Evolutionary conservation across 2,113 vertebrate species (phyloP).

Genomic region (Carassius carassius): DNA sequence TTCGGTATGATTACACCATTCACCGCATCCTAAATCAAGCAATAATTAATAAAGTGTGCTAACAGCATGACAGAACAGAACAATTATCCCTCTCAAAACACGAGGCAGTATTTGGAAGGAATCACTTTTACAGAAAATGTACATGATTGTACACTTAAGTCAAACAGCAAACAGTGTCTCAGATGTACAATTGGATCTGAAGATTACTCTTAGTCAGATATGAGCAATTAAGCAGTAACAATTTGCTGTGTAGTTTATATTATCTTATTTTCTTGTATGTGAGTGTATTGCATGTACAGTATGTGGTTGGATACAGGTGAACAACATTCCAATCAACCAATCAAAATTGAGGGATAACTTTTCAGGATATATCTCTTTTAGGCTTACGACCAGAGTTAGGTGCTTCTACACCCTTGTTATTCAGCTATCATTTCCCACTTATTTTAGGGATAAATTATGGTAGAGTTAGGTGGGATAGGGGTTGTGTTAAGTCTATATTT

Average conservation of each 20-base stretch:
- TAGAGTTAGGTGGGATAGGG: too few species aligned
- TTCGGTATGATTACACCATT: slow-evolving; percentile 19
- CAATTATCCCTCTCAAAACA: slow-evolving; percentile 29
- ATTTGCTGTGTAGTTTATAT: background rate
- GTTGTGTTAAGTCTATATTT: too few species aligned
- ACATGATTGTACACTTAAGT: slow-evolving; percentile 7
- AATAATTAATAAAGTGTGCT: slow-evolving; percentile 30
- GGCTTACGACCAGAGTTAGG: too few species aligned
- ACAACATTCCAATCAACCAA: too few species aligned
- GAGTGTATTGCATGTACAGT: too few species aligned
- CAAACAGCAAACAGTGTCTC: slow-evolving; percentile 6
- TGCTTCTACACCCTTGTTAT: too few species aligned
- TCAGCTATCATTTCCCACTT: too few species aligned
- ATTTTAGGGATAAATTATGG: too few species aligned
- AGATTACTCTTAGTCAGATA: background rate
- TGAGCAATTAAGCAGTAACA: background rate
- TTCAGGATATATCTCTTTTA: too few species aligned
- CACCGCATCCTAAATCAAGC: slow-evolving; percentile 23
- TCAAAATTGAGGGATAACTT: too few species aligned
- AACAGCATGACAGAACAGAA: slow-evolving; percentile 13
- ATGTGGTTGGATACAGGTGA: too few species aligned
- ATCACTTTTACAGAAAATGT: background rate
- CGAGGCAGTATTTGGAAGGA: background rate
- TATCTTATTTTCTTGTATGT: too few species aligned
- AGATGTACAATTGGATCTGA: background rate